These are phyloP conservation scores for Xestia rhomboidea DNA, from an alignment of 2,888 invertebrate species.

Conservation along the genomic window DNA sequence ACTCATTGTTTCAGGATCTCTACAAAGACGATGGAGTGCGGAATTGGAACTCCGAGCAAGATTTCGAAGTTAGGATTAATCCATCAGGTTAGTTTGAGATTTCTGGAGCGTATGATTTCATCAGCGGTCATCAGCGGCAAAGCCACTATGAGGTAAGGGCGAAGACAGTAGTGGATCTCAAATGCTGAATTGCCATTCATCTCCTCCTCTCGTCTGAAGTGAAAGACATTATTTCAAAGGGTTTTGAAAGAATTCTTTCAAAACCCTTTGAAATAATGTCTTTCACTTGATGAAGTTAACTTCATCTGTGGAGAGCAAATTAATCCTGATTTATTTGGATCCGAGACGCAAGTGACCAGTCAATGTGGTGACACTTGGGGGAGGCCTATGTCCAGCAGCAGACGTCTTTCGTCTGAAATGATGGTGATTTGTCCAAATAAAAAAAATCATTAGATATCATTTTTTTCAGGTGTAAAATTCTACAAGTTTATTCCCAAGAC, in stretches of 20 bases:
- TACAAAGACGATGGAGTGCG: slow-evolving; percentile 83
- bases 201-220: background rate
- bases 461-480: slow-evolving; percentile 83
- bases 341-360: no score
- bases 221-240: background rate
- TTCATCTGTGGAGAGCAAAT: background rate
- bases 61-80: slow-evolving; percentile 88
- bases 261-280: background rate
- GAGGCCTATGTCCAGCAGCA: no score
- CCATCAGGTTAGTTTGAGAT: slow-evolving; percentile 84
- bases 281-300: no score
- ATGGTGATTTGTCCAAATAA: background rate
- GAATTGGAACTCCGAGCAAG: slow-evolving; percentile 74
- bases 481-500: slow-evolving; percentile 80
- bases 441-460: background rate
- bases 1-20: slow-evolving; percentile 81
- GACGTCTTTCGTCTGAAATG: no score
- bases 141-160: background rate
- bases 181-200: background rate
- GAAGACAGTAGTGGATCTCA: background rate
- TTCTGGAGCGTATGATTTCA: background rate
- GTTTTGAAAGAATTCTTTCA: background rate
- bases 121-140: background rate
- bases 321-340: background rate
- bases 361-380: no score